Base-by-base conservation (phyloP, 2,113 vertebrate species). In the Ursus arctos region DNA sequence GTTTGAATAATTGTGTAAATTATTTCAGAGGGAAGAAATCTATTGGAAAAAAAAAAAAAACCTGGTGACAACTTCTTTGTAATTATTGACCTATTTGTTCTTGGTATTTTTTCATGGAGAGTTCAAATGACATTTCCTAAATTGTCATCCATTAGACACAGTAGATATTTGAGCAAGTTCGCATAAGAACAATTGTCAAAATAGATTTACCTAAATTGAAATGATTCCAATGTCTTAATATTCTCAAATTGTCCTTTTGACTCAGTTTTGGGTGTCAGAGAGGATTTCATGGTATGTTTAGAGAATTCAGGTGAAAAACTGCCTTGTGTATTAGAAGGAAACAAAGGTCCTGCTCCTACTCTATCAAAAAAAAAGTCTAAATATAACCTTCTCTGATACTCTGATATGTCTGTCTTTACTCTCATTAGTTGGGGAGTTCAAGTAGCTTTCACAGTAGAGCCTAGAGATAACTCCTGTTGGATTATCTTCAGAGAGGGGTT, bases 341-440 rank as follows among this genome's bases (percentile, higher is more conserved):
- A 94, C 2, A 77, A 89, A 97, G 72, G 92, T 97, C 85, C 92
- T 97, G 86, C 59, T 88, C 67, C 79, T 95, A 53, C 91, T 98
- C 84, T 98, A 97, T 59, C 83, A 53, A 91, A 98, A 43, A 97
- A 96, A 97, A 96, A 97, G 96, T 97, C 95, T 98, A 96, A 90
- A 98, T 97, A 97, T 98, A 98, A 96, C 96, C 88, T 97, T 98
- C 98, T 98, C 95, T 94, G 96, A 97, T 24, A 97, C 94, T 98
- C 94, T 92, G 96, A 96, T 96, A 77, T 96, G 85, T 0, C 57
- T 90, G 79, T 93, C 94, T 96, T 97, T 6, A 1, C 47, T 71
- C 43, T 61, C 47, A 93, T 95, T 71, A 95, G 96, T 93, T 87
- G 94, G 43, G 89, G 77, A 95, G 96, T 61, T 97, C 83, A 47